Conservation (phyloP, 2,113 vertebrate genomes). For the Thomomys bottae region DNA sequence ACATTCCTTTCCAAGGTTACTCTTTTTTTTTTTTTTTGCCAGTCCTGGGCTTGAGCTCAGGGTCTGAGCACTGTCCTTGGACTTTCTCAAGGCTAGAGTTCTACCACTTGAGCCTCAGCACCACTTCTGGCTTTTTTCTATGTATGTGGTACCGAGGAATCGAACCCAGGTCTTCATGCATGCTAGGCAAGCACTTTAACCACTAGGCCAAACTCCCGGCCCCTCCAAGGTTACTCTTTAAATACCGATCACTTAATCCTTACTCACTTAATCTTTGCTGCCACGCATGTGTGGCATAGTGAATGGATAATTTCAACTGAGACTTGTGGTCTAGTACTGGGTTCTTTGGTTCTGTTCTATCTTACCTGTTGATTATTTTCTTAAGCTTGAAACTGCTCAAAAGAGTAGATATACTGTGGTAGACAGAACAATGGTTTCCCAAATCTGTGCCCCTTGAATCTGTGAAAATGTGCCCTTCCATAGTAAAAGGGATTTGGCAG, state of each 20-base stretch:
- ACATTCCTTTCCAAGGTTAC: not conserved
- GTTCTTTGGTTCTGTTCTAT: not conserved
- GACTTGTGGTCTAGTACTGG: not conserved
- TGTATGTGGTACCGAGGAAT: no score
- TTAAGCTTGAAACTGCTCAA: slow-evolving; percentile 12
- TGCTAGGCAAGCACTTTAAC: no score
- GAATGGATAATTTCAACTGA: not conserved
- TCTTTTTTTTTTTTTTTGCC: no score
- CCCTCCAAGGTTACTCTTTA: not conserved
- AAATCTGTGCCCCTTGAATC: not conserved
- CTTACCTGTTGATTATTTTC: not conserved
- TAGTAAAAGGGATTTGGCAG: not conserved
- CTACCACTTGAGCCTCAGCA: no score
- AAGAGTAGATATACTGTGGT: not conserved
- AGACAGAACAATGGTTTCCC: not conserved
- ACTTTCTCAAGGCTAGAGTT: no score
- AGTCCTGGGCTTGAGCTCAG: no score
- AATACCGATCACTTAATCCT: not conserved
- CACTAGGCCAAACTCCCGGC: no score
- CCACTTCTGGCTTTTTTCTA: no score
- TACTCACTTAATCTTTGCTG: not conserved
- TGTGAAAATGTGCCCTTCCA: not conserved
- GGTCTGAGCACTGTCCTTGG: no score
- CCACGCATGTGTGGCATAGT: not conserved
- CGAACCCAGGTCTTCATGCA: no score